These are phyloP conservation scores for Paracentrotus lividus DNA, from an alignment of 53 echinoderm and acorn worm species.

Conservation along the genomic window DNA sequence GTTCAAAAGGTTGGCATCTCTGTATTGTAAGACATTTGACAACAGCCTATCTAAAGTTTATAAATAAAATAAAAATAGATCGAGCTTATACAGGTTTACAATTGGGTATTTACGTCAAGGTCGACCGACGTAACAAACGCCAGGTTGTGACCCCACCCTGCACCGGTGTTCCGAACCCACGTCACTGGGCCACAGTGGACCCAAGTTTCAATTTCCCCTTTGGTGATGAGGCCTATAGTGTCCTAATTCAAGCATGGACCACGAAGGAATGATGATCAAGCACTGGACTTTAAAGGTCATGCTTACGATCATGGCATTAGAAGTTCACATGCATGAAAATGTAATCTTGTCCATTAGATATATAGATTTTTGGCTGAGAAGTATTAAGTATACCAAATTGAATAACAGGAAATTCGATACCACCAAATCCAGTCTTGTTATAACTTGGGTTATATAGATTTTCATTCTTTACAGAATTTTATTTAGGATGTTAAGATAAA, in stretches of 20 bases:
- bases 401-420: not conserved
- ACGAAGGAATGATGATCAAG: not conserved
- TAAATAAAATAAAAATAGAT: too few relatives aligned
- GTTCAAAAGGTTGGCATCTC: too few relatives aligned
- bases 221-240: conserved; percentile 35
- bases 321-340: not conserved
- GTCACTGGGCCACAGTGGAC: conserved; percentile 5
- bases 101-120: conserved; percentile 46
- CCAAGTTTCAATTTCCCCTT: conserved; percentile 41
- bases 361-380: not conserved
- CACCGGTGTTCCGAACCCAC: not conserved
- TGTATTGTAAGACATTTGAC: too few relatives aligned
- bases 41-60: too few relatives aligned
- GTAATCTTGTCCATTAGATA: not conserved
- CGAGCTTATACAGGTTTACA: too few relatives aligned
- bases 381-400: not conserved
- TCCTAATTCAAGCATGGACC: conserved; percentile 1
- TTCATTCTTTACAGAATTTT: not conserved
- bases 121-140: not conserved
- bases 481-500: not conserved
- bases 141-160: conserved; percentile 5
- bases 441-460: not conserved
- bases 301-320: not conserved
- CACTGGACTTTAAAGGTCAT: conserved; percentile 17
- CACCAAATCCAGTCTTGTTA: not conserved